Conservation (phyloP, 2,113 vertebrate species). For the Crypturellus undulatus region DNA sequence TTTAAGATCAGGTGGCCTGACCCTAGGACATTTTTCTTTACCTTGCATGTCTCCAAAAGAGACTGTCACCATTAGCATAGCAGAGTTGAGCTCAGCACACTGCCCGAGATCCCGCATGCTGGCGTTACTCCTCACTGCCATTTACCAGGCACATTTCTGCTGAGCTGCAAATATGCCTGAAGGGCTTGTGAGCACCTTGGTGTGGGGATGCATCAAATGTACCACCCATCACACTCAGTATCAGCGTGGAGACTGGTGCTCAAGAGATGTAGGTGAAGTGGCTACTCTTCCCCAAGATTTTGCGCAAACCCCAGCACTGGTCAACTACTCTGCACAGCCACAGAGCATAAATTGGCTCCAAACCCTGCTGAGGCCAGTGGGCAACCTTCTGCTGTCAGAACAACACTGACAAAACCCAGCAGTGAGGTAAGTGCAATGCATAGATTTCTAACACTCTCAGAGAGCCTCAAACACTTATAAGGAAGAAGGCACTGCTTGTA, state of each 20-base stretch:
- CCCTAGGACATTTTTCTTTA: neutral
- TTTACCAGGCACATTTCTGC: neutral
- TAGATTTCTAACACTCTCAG: neutral
- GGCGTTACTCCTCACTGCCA: neutral
- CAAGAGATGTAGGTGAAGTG: neutral
- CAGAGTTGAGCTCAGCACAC: neutral
- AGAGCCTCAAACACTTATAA: neutral
- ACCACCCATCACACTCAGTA: neutral
- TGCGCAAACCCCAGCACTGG: neutral
- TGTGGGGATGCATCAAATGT: fast-evolving
- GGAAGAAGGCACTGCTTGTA: neutral
- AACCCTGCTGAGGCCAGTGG: neutral
- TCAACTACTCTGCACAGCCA: neutral
- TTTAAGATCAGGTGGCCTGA: neutral
- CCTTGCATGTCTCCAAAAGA: neutral
- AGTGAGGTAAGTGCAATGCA: neutral
- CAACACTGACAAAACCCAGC: neutral
- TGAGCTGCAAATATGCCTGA: no score
- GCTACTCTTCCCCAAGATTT: neutral
- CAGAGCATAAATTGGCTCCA: neutral
- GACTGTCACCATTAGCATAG: neutral
- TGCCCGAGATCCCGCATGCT: neutral
- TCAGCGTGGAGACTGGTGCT: neutral
- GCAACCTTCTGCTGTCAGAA: neutral
- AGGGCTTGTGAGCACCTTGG: no score